Conservation (phyloP, 2,888 invertebrate genomes). For the Ptycholaimellus sp. region DNA sequence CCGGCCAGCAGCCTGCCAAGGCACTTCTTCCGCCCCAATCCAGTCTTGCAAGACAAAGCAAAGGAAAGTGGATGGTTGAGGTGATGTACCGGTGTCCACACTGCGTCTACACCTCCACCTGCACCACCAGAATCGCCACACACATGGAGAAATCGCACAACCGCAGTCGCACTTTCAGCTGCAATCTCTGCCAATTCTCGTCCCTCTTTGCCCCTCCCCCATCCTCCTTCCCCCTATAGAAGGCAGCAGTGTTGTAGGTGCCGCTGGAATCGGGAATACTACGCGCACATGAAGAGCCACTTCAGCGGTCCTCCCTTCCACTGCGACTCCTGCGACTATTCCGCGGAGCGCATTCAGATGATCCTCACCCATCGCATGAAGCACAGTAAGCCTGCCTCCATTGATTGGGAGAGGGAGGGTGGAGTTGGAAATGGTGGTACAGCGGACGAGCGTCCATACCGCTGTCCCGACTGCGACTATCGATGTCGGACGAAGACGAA, state of each 20-base stretch:
- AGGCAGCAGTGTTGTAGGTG: no score
- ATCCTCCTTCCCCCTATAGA: no score
- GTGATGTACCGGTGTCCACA: constrained; percentile 30
- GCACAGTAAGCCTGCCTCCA: constrained; percentile 33
- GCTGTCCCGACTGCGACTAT: constrained; percentile 23
- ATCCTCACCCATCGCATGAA: constrained; percentile 38
- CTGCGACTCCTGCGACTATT: constrained; percentile 39
- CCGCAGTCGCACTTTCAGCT: constrained; percentile 38
- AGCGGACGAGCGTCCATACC: constrained; percentile 30
- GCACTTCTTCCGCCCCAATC: no score
- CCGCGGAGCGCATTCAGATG: constrained; percentile 33
- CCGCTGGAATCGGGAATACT: constrained; percentile 40
- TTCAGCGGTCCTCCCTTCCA: constrained; percentile 38
- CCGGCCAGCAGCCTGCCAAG: no score
- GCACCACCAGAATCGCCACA: no score
- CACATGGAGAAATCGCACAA: constrained; percentile 37
- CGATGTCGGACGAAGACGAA: constrained; percentile 36
- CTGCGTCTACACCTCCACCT: constrained; percentile 34
- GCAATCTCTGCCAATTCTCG: constrained; percentile 40
- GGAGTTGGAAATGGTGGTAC: no score
- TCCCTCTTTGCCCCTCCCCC: no score
- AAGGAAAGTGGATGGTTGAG: no score
- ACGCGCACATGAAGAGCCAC: constrained; percentile 37
- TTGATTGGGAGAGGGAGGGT: no score
- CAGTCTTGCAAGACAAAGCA: no score